Conservation (phyloP, 2,888 invertebrate species). For the Gibbula magus region DNA sequence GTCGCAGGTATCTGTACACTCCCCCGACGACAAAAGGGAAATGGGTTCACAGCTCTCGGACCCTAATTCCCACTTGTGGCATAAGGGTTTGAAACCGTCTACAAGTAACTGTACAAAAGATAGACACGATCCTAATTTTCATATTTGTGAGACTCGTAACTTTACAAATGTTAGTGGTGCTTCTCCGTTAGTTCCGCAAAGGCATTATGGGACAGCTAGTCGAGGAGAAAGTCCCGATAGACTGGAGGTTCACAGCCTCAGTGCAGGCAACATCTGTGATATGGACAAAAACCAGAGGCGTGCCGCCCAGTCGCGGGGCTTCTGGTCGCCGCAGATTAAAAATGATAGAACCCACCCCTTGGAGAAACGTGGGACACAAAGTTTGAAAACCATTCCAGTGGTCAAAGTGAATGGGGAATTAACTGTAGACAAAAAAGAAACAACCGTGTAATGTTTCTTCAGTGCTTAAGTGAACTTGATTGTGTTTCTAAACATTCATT, state of each 20-base stretch:
- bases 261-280: conserved; percentile 7
- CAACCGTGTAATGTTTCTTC: background rate
- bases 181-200: background rate
- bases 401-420: background rate
- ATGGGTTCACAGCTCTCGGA: background rate
- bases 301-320: background rate
- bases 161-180: background rate
- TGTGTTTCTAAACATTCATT: too few relatives aligned
- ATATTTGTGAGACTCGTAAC: background rate
- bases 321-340: background rate
- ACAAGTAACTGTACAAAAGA: background rate
- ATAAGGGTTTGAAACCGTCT: background rate
- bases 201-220: background rate
- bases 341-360: background rate
- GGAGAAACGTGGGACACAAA: background rate
- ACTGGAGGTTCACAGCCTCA: background rate
- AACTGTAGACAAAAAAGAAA: background rate
- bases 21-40: background rate
- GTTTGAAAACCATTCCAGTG: conserved; percentile 2
- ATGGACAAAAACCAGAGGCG: background rate
- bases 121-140: background rate
- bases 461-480: too few relatives aligned
- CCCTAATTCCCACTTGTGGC: background rate
- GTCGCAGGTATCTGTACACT: background rate
- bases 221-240: background rate